Base-by-base conservation (phyloP, 2,888 invertebrate genomes). In the Eurytoma californica region DNA sequence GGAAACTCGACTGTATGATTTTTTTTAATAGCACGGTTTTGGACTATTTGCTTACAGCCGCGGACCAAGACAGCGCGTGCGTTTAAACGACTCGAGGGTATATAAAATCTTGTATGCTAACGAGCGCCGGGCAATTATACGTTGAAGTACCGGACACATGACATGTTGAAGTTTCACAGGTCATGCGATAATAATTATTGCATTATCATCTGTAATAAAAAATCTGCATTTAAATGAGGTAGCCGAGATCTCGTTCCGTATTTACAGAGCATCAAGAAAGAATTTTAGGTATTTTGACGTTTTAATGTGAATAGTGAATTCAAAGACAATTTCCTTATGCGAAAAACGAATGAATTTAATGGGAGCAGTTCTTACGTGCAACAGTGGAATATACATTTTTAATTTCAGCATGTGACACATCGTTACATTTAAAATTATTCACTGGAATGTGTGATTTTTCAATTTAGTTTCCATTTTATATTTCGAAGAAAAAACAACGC, bases 81-180 rank as follows among this genome's bases (percentile, higher is more conserved):
- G 39, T 39, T 73, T 69, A 69, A 78, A 73, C 65, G 55, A 18
- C 16, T 61, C 58, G 5, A 28, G 51, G 58, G 39, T 55, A n/a
- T 49, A 65, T 47, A 72, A 58, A 65, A 30, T 65, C 66, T 78
- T n/a, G 60, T 30, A 47, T 55, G 49, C 67, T 78, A 73, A 78
- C 67, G 47, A 78, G 63, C 18, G 7, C 63, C 63, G 47, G 0
- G 49, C 74, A 66, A 74, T 74, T 77, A 61, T 67, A 55, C 20
- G 77, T 72, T 72, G 28, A 72, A 72, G 68, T n/a, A 12, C 53
- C n/a, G 24, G 49, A 73, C 68, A 63, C 24, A 70, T 74, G 79
- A 79, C 74, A 69, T 24, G 73, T 51, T 65, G 12, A 72, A 68
- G 72, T 67, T 72, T 28, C 63, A 13, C 60, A 28, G 63, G 63